Evolutionary conservation across 2,113 vertebrate genomes (phyloP), one percentile per base, ranked within the genome.

Genomic region (Nibea coibor): DNA sequence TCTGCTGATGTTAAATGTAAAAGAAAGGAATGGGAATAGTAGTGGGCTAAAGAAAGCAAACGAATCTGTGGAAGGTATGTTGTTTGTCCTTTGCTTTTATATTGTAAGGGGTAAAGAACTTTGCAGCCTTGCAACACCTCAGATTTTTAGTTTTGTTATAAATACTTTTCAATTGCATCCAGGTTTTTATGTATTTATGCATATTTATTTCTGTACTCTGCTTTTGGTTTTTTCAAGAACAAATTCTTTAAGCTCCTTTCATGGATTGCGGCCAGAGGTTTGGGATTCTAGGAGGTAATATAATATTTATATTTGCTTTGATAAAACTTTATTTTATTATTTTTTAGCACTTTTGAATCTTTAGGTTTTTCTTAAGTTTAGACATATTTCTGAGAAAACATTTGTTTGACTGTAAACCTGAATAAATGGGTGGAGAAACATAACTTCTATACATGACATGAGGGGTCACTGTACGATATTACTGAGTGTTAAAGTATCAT

Each of bases 241-340:
- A 35, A 69, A 6, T 39, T 22, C 31, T 69, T 31, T 16, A 22
- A 70, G 28, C 31, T 42, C 31, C 50, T 54, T 54, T 54, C 12
- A 54, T 39, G 28, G 35, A 54, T 43, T 20, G 47, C 35, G 26
- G 19, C 43, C 11, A 10, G 19, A 61, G 39, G 17, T 48, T 72
- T 15, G n/a, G 45, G 43, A 50, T 61, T 61, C 16, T 50, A 11
- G 26, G 12, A 14, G 19, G 35, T 59, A 35, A 48, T 61, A 3
- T 50, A 73, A 61, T 61, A 50, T 72, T 50, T 17, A 70, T 54
- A 31, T 43, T 48, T 22, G 26, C 61, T 28, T 47, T 17, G 20
- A 10, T 59, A 17, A 47, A 72, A 72, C 54, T 31, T 45, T 47
- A 17, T 35, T 63, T 53, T 6, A 24, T 28, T 31, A 3, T n/a